Evolutionary conservation across 2,113 vertebrate genomes (phyloP), one percentile per base, ranked within the genome.

Genomic region (Synodontis membranacea): DNA sequence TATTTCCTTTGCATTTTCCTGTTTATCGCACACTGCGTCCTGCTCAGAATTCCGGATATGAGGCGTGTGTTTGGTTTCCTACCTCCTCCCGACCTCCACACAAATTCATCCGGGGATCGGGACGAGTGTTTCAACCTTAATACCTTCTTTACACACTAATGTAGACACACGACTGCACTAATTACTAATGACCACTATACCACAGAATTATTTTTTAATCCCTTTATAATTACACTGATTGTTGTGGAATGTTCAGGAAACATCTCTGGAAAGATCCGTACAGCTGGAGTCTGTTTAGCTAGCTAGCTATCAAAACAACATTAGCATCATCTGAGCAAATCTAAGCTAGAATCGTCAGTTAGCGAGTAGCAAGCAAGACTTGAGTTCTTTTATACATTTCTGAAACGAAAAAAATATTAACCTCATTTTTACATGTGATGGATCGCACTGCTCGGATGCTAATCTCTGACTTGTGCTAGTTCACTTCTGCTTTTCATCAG

Each of bases 1-100:
- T 39, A 60, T 88, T 89, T 88, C 80, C 86, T 64, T 76, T 60
- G 56, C 60, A 48, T 76, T 46, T 88, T 89, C 88, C 88, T 87
- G 86, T 88, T 89, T 89, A 74, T 56, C 86, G 54, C 72, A 48
- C 58, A 25, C 75, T 52, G 54, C 28, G 56, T 89, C 81, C 85
- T 82, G 54, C 48, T 80, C 31, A 79, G 37, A 79, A 54, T 79
- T 31, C 46, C 46, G 25, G 76, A 84, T 17, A 39, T 60, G 48
- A 83, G 68, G 31, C n/a, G 6, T 64, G 50, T 21, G 17, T 56
- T 23, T 2, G 1, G 42, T 75, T 62, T 88, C 66, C 76, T 80
- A 17, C 48, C n/a, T 14, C 11, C 50, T 54, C 37, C 19, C 66
- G 11, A 37, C 76, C 50, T 37, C n/a, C 23, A 9, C 14, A 42